Evolutionary conservation across 2,888 invertebrate genomes (phyloP), one percentile per base, ranked within the genome.

Genomic region (Ormyrus rosae): DNA sequence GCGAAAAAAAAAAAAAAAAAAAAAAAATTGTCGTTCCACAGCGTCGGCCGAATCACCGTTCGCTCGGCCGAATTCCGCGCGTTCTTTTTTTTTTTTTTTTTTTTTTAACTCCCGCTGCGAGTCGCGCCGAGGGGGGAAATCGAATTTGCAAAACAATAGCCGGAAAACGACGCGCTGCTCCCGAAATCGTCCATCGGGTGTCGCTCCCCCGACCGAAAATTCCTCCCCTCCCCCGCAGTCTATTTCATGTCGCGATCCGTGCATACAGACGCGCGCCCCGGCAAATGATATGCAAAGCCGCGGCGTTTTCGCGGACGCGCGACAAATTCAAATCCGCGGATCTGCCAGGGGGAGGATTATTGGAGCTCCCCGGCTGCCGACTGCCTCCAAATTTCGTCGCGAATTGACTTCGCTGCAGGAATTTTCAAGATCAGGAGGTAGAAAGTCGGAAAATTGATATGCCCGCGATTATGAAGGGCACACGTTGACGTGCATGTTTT

Each of bases 231-330:
- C 11, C 19, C 19, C 19, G 19, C 19, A 19, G 19, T 19, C 19
- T 19, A 19, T 19, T 19, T 19, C 19, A 19, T 19, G 1, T 1
- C 19, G 19, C 48, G 19, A 53, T 10, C 11, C 19, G 65, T 50
- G 3, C 34, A 34, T 55, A 9, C 13, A 8, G 6, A 9, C 64
- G 2, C 34, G 51, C 64, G 2, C 34, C 45, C 61, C 11, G 9
- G 67, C 67, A 81, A 81, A 81, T 81, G 68, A 81, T 67, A 73
- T 81, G 81, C 69, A 77, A 77, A 81, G 73, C 77, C 69, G 11
- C n/a, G 46, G n/a, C 69, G 64, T 72, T 67, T 64, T 69, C 34
- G 60, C 48, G 69, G 51, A 65, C 56, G 13, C 56, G 68, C 70
- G 68, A 81, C 81, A 73, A 77, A 73, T 73, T 81, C 76, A 72